phyloP scores from a whole-genome alignment of 1,140 invertebrate species.

The Hypsibius dujardini region DNA sequence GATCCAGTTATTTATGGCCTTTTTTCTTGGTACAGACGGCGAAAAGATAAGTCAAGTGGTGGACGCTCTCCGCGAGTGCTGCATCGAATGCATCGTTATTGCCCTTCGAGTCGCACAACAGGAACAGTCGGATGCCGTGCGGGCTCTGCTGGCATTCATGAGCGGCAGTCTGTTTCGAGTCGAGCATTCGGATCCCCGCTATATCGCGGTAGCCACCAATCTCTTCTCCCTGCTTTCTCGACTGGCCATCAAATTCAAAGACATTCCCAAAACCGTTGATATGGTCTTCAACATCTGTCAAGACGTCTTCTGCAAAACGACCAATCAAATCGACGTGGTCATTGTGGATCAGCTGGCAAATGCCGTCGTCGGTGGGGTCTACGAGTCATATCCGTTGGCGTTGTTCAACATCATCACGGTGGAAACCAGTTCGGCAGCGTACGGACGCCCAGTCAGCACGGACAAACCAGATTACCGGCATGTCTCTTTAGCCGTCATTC shows the following conservation, averaged over 20 bases:
- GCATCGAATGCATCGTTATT: conserved; percentile 26
- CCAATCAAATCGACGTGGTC: conserved; percentile 64
- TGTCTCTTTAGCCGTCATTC: conserved; percentile 80
- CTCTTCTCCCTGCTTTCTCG: conserved; percentile 92
- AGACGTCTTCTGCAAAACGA: conserved; percentile 74
- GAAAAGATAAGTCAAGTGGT: conserved; percentile 20
- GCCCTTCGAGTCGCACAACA: conserved; percentile 69
- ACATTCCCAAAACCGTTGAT: conserved; percentile 73
- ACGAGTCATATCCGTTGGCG: conserved; percentile 41
- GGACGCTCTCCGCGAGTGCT: conserved; percentile 20
- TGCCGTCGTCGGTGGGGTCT: conserved; percentile 55
- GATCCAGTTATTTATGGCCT: conserved; percentile 16
- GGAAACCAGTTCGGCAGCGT: conserved; percentile 73
- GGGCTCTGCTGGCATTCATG: conserved; percentile 77
- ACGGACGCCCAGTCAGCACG: conserved; percentile 42
- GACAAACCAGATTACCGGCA: conserved; percentile 44
- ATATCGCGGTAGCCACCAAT: conserved; percentile 47
- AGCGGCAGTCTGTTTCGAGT: conserved; percentile 69
- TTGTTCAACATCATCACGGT: conserved; percentile 90
- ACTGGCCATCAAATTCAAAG: conserved; percentile 75
- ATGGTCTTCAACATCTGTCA: conserved; percentile 94
- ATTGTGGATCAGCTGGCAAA: conserved; percentile 93
- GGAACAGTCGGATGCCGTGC: conserved; percentile 72
- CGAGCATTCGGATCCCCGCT: conserved; percentile 35
- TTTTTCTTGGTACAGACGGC: conserved; percentile 21